A percentile compares a stretch with the other conserved stretches of the same genome.
Evolutionary conservation across 2,113 vertebrate genomes (phyloP).

Genomic region (Mohoua ochrocephala): DNA sequence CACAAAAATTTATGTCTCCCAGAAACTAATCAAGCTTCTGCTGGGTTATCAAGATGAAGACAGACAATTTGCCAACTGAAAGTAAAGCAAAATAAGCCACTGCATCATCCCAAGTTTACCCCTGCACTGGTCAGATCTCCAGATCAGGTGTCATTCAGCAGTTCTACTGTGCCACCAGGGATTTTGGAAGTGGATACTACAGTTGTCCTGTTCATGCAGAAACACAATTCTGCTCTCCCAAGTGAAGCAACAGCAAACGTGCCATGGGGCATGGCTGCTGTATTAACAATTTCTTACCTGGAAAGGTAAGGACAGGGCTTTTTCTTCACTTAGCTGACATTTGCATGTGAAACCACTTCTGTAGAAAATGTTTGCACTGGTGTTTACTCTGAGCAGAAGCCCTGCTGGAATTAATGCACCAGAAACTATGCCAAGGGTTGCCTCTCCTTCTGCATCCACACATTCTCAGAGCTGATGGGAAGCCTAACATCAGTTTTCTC

Average conservation of each 20-base stretch:
- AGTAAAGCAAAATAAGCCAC: background rate
- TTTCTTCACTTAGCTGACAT: background rate
- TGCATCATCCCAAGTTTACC: background rate
- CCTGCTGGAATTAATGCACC: background rate
- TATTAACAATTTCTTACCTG: background rate
- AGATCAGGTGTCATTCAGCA: background rate
- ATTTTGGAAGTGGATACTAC: background rate
- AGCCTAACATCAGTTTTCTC: background rate
- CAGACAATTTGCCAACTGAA: background rate
- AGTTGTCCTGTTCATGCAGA: background rate
- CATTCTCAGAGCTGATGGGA: background rate
- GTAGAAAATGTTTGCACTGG: background rate
- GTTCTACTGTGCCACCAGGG: background rate
- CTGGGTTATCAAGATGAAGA: background rate
- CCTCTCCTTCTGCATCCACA: background rate
- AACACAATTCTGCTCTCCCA: background rate
- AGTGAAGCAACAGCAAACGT: rapidly evolving
- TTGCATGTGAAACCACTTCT: background rate
- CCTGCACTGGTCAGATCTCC: background rate
- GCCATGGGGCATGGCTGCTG: background rate
- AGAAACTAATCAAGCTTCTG: background rate
- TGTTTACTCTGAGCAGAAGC: background rate
- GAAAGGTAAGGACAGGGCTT: background rate
- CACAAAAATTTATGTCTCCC: background rate
- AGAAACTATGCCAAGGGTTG: background rate